phyloP scores from a whole-genome alignment of 2,113 vertebrate species.

The Alexandromys fortis region DNA sequence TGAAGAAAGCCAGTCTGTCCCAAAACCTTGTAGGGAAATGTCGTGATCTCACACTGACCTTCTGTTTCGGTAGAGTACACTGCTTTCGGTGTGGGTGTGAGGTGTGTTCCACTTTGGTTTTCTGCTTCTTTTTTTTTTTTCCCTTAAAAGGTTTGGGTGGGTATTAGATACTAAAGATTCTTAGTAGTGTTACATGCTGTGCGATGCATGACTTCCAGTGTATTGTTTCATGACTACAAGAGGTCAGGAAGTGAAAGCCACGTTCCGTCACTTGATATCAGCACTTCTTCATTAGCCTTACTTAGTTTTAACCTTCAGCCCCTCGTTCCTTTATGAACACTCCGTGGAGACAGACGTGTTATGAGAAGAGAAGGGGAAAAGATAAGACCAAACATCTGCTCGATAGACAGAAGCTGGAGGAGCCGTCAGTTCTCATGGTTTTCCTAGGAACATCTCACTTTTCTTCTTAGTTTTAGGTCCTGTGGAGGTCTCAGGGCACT shows the following conservation, averaged over 20 bases:
- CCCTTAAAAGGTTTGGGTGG: background rate
- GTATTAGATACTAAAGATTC: conserved; percentile 7
- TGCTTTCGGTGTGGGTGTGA: background rate
- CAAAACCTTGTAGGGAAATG: background rate
- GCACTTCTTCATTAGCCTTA: background rate
- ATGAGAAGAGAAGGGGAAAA: background rate
- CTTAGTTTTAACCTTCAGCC: background rate
- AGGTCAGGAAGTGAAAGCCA: background rate
- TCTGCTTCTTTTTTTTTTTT: conserved; percentile 44
- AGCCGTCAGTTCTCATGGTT: background rate
- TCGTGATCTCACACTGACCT: background rate
- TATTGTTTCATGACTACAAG: background rate
- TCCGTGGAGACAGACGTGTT: conserved; percentile 18
- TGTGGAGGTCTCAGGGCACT: background rate
- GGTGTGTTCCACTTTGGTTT: background rate
- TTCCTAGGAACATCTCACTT: background rate
- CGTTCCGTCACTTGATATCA: background rate
- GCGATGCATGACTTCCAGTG: background rate
- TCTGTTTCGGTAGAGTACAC: background rate
- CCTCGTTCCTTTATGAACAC: conserved; percentile 24
- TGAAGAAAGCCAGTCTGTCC: background rate
- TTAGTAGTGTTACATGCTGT: background rate
- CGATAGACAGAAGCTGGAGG: background rate
- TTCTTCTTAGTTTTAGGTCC: background rate
- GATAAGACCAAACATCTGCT: background rate